phyloP scores from a whole-genome alignment of 2,888 invertebrate species.

The Drosophila nr. perissopoda region DNA sequence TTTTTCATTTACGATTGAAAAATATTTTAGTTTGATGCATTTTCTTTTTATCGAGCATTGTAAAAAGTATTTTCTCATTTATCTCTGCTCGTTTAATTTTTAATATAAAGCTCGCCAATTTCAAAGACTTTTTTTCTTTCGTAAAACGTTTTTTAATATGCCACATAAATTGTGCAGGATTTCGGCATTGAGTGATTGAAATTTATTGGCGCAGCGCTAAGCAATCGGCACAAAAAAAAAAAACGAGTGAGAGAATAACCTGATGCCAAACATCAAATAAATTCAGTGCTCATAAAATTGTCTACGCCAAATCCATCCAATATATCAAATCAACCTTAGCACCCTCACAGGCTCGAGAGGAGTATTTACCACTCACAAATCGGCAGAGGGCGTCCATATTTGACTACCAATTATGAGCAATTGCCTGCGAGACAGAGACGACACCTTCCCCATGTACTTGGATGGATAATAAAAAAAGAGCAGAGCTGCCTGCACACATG shows the following conservation, averaged over 20 bases:
- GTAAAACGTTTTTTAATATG: constrained; percentile 74
- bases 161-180: constrained; percentile 71
- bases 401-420: constrained; percentile 78
- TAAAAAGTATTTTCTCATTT: constrained; percentile 59
- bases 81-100: constrained; percentile 70
- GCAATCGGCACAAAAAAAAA: constrained; percentile 22
- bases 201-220: constrained; percentile 57
- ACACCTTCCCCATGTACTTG: constrained; percentile 51
- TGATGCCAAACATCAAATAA: constrained; percentile 74
- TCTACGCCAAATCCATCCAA: constrained; percentile 75
- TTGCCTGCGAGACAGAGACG: constrained; percentile 47
- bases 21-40: constrained; percentile 64
- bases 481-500: constrained; percentile 37
- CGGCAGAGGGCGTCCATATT: constrained; percentile 53
- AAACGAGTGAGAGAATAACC: constrained; percentile 33
- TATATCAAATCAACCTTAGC: constrained; percentile 70
- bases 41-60: constrained; percentile 55
- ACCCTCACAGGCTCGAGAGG: constrained; percentile 12
- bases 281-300: constrained; percentile 77
- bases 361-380: constrained; percentile 42
- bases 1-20: constrained; percentile 56
- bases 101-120: constrained; percentile 54
- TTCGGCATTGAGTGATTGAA: constrained; percentile 62
- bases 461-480: constrained; percentile 12
- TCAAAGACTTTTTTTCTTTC: constrained; percentile 37